These are phyloP conservation scores for Antechinus flavipes DNA, from an alignment of 2,113 vertebrate species.

Conservation along the genomic window DNA sequence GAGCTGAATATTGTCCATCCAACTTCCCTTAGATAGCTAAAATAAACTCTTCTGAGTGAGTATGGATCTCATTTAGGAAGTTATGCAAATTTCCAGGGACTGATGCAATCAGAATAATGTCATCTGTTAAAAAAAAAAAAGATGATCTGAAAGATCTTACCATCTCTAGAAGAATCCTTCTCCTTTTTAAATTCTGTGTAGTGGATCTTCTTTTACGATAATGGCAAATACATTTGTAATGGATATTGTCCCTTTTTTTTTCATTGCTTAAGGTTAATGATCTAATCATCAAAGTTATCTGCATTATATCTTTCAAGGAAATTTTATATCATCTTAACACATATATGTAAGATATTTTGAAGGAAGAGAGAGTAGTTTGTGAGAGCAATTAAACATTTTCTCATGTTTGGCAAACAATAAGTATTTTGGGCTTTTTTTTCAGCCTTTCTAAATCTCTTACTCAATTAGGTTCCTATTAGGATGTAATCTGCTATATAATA, in stretches of 20 bases:
- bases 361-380: not conserved
- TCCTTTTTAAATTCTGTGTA: not conserved
- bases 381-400: not conserved
- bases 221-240: not conserved
- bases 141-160: not conserved
- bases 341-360: not conserved
- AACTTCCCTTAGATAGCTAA: not conserved
- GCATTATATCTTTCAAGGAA: not conserved
- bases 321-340: not conserved
- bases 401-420: not conserved
- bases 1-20: not conserved
- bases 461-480: not conserved
- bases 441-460: not conserved
- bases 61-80: not conserved
- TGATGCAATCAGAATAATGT: not conserved
- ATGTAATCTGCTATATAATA: not conserved
- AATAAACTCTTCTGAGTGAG: not conserved
- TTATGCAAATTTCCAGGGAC: not conserved
- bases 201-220: not conserved
- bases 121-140: not conserved
- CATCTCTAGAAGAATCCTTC: not conserved
- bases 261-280: not conserved
- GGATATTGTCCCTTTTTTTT: not conserved
- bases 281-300: not conserved
- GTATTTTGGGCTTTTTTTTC: not conserved